Percentiles rank a stretch among this genome's conserved stretches.
These are phyloP conservation scores for Prunella himalayana DNA, from an alignment of 2,113 vertebrate species.

Conservation along the genomic window DNA sequence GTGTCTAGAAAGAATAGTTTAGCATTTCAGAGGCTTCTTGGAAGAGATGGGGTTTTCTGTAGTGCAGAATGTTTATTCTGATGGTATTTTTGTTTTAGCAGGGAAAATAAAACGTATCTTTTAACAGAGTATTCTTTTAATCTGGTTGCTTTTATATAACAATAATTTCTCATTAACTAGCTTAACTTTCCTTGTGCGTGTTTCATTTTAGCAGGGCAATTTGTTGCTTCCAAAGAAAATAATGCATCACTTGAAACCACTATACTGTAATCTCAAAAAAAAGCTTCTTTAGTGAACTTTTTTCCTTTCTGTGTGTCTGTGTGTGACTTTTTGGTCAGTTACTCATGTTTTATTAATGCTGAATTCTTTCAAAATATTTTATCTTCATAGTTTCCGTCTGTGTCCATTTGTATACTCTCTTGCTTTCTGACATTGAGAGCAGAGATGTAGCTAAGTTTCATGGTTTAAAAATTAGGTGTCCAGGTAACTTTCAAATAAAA, in stretches of 20 bases:
- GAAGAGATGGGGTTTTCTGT: background rate
- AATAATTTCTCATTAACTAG: background rate
- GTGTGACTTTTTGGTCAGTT: background rate
- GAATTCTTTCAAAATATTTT: background rate
- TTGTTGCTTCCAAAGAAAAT: background rate
- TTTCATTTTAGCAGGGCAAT: background rate
- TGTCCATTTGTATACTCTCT: background rate
- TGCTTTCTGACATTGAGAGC: background rate
- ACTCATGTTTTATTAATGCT: background rate
- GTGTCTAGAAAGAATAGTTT: background rate
- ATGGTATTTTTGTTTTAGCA: background rate
- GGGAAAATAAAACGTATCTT: background rate
- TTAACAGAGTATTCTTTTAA: background rate
- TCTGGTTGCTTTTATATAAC: background rate
- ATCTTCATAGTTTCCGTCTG: background rate
- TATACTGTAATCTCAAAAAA: background rate
- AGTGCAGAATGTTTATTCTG: background rate
- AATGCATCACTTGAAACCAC: background rate
- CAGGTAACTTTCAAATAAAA: background rate
- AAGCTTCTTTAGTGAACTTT: background rate
- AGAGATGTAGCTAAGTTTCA: background rate
- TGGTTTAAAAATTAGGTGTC: background rate
- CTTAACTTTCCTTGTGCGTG: background rate
- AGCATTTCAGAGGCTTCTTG: conserved; percentile 8
- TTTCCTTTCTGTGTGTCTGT: background rate